These are phyloP conservation scores for Mastigias papua DNA, from an alignment of 30 jellyfish, hydroid and myxozoan species.

Conservation along the genomic window DNA sequence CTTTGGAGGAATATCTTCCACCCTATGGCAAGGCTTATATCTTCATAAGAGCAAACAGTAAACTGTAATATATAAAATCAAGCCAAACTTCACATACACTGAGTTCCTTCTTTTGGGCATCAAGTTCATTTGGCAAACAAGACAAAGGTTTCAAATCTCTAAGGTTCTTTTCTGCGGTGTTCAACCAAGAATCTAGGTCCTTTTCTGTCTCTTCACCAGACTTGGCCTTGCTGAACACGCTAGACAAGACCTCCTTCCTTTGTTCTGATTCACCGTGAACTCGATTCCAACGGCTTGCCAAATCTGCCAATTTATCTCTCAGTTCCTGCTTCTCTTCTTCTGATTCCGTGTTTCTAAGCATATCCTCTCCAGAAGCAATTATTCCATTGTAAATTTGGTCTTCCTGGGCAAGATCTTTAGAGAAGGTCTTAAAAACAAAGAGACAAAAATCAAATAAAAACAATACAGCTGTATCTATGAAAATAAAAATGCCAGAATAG, in stretches of 20 bases:
- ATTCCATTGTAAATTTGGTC: conserved; percentile 61
- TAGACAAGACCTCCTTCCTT: conserved; percentile 52
- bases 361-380: conserved; percentile 34
- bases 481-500: too few species aligned
- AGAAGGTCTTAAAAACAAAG: conserved; percentile 53
- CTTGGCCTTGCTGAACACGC: conserved; percentile 60
- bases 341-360: conserved; percentile 56
- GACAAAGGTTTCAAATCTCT: conserved; percentile 80
- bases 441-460: too few species aligned
- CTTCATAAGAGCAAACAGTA: too few species aligned
- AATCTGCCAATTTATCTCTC: conserved; percentile 53
- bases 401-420: conserved; percentile 84
- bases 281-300: conserved; percentile 55
- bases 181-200: conserved; percentile 68
- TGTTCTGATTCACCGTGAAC: conserved; percentile 45
- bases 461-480: too few species aligned
- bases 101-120: conserved; percentile 78
- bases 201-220: conserved; percentile 65
- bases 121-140: conserved; percentile 59
- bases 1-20: too few species aligned
- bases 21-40: too few species aligned
- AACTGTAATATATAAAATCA: too few species aligned
- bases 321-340: conserved; percentile 61
- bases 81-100: too few species aligned
- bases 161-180: conserved; percentile 68